phyloP scores from a whole-genome alignment of 2,888 invertebrate species.

The Automeris io region DNA sequence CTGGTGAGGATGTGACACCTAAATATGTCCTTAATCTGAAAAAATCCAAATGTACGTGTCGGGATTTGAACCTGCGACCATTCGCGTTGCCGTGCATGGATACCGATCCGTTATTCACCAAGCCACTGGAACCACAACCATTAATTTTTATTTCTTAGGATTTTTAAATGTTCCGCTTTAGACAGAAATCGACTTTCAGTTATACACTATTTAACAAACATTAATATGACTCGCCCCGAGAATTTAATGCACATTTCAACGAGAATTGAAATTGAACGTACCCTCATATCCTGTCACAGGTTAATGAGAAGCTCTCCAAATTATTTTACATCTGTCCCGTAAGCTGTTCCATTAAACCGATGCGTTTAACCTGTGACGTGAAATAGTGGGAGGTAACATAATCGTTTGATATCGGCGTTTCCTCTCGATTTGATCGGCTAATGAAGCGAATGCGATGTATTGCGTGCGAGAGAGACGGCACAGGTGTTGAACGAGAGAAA shows the following conservation, averaged over 20 bases:
- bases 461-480: conserved; percentile 40
- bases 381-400: conserved; percentile 21
- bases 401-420: conserved; percentile 54
- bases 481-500: conserved; percentile 28
- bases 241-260: conserved; percentile 36
- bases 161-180: too few species aligned
- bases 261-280: conserved; percentile 30
- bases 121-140: too few species aligned
- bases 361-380: not conserved
- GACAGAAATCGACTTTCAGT: too few species aligned
- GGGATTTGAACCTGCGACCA: too few species aligned
- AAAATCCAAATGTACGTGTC: too few species aligned
- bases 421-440: conserved; percentile 52
- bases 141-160: too few species aligned
- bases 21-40: too few species aligned
- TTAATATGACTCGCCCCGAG: conserved; percentile 28
- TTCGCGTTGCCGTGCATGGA: too few species aligned
- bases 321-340: not conserved
- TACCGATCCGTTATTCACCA: too few species aligned
- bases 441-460: conserved; percentile 49
- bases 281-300: conserved; percentile 16
- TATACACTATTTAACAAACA: conserved; percentile 24
- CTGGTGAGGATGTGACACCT: too few species aligned
- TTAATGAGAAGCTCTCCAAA: not conserved
- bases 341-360: not conserved